These are phyloP conservation scores for Greenwoodochromis staneri DNA, from an alignment of 2,113 vertebrate species.

Conservation along the genomic window DNA sequence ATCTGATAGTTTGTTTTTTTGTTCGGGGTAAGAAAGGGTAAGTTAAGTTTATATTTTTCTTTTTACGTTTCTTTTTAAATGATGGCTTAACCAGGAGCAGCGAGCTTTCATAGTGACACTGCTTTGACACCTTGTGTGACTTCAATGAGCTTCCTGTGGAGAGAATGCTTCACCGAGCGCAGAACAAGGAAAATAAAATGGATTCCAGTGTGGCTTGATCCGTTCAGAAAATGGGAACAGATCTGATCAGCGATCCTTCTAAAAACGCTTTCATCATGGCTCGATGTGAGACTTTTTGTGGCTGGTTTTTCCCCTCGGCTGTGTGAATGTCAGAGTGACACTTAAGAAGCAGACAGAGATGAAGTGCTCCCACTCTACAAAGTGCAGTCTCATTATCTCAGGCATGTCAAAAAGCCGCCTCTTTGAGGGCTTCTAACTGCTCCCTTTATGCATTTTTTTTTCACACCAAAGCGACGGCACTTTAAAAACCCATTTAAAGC, in stretches of 20 bases:
- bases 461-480: neutral
- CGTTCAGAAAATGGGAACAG: neutral
- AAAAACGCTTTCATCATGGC: neutral
- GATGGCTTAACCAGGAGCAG: neutral
- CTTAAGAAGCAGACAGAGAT: neutral
- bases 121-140: neutral
- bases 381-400: neutral
- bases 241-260: neutral
- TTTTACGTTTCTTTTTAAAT: neutral
- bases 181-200: neutral
- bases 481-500: neutral
- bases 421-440: neutral
- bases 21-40: neutral
- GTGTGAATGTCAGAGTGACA: neutral
- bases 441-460: neutral
- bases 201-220: neutral
- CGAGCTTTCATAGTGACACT: neutral
- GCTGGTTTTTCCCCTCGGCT: neutral
- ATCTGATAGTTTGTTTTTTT: neutral
- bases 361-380: neutral
- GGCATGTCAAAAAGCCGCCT: neutral
- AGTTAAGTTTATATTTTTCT: neutral
- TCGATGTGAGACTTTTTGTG: neutral
- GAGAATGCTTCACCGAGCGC: neutral
- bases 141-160: neutral